phyloP scores from a whole-genome alignment of 2,797 vertebrate species.

The Thripadectes ignobilis region DNA sequence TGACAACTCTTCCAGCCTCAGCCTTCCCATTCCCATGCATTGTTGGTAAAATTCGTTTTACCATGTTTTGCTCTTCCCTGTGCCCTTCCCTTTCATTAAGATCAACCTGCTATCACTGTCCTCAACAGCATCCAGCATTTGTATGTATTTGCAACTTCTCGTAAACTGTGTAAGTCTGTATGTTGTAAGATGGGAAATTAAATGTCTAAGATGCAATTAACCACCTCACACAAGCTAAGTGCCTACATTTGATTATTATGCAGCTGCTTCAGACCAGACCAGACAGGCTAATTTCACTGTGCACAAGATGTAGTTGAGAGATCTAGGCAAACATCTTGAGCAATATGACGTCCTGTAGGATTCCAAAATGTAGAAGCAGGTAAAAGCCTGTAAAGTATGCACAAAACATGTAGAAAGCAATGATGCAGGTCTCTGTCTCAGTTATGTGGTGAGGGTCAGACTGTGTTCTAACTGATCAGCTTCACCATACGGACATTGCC shows the following conservation, averaged over 20 bases:
- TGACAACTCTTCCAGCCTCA: background rate
- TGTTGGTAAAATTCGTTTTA: background rate
- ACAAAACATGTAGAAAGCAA: background rate
- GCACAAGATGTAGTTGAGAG: background rate
- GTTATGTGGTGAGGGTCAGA: fast-evolving
- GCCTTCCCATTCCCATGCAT: background rate
- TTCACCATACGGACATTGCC: background rate
- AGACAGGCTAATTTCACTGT: background rate
- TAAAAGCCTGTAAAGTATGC: background rate
- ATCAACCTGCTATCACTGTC: background rate
- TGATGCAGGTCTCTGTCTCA: background rate
- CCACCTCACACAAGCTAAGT: background rate
- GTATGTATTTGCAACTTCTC: background rate
- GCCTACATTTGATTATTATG: background rate
- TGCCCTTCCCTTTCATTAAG: background rate
- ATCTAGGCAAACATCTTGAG: background rate
- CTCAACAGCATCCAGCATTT: background rate
- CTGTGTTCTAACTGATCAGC: background rate
- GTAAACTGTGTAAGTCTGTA: background rate
- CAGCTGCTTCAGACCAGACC: background rate
- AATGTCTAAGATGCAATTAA: background rate
- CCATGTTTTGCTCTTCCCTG: background rate
- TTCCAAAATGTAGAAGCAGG: background rate
- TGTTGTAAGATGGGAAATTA: background rate
- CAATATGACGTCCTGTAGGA: background rate